Conservation (phyloP, 2,888 invertebrate genomes). For the Amphipyra berbera region DNA sequence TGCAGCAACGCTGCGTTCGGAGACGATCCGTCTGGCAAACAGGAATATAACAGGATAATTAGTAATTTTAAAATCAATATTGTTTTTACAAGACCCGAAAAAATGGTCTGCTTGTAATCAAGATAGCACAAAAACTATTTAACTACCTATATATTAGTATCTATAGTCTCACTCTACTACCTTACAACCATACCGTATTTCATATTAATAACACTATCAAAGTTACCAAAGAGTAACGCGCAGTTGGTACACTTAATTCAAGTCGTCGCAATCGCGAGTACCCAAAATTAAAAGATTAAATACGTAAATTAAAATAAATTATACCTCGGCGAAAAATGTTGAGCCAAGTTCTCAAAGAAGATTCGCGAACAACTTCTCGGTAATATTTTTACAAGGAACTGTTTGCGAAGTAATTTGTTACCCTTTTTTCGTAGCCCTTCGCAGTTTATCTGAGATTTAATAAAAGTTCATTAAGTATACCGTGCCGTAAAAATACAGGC, state of each 20-base stretch:
- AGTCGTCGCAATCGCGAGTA: slow-evolving; percentile 4
- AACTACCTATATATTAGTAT: no score
- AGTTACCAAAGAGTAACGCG: slow-evolving; percentile 2
- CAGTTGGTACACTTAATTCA: slow-evolving; percentile 5
- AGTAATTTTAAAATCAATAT: no score
- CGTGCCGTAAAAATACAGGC: slow-evolving; percentile 27
- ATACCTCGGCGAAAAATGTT: slow-evolving; percentile 27
- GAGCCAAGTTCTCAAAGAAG: slow-evolving; percentile 37
- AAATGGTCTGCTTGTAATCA: no score
- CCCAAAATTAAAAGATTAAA: slow-evolving; percentile 30
- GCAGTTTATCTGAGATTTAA: slow-evolving; percentile 69
- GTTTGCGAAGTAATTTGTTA: slow-evolving; percentile 74
- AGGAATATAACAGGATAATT: no score
- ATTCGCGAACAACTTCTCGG: slow-evolving; percentile 20
- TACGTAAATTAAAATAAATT: slow-evolving; percentile 38
- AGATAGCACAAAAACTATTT: no score
- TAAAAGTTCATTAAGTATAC: slow-evolving; percentile 69
- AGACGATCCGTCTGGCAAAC: no score
- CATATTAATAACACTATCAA: slow-evolving; percentile 1
- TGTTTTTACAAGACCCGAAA: no score
- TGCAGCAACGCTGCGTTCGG: no score
- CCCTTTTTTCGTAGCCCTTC: slow-evolving; percentile 64
- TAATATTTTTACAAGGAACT: slow-evolving; percentile 56
- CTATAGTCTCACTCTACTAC: no score
- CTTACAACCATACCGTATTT: neutral